phyloP scores from a whole-genome alignment of 2,888 invertebrate genomes.

The Metalampra italica region DNA sequence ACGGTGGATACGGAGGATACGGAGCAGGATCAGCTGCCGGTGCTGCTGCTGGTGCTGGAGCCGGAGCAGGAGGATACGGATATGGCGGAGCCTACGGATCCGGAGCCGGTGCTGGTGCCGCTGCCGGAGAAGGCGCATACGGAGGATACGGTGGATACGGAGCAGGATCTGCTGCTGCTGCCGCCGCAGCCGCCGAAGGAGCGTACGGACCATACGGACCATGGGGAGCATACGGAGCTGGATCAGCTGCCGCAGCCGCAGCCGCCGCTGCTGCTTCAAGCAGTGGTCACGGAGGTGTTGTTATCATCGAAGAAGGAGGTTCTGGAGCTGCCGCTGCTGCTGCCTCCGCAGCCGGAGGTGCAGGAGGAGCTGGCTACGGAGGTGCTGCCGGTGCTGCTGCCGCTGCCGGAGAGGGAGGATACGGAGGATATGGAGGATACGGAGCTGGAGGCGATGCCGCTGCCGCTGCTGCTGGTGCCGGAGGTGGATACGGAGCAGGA shows the following conservation, averaged over 20 bases:
- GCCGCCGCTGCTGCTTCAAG: conserved; percentile 7
- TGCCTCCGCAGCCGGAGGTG: conserved; percentile 1
- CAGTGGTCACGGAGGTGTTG: background rate
- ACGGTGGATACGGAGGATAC: background rate
- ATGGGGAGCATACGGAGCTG: conserved; percentile 2
- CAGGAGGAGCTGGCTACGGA: background rate
- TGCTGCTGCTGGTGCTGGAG: conserved; percentile 1
- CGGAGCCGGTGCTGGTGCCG: background rate
- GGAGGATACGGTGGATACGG: conserved; percentile 7
- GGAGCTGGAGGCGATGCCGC: conserved; percentile 1
- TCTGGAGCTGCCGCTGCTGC: background rate
- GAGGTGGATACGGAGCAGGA: background rate
- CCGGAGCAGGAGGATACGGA: background rate
- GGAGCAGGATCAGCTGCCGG: conserved; percentile 1
- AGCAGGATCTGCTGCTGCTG: background rate
- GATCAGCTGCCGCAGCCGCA: background rate
- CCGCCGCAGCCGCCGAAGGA: background rate
- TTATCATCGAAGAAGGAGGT: background rate
- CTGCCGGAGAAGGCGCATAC: background rate
- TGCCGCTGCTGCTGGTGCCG: background rate
- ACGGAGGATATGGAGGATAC: background rate
- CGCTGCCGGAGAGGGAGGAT: background rate
- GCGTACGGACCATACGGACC: background rate
- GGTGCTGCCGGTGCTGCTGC: conserved; percentile 1
- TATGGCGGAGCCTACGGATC: conserved; percentile 4